These are phyloP conservation scores for Melanotaenia boesemani DNA, from an alignment of 2,797 vertebrate genomes.

Conservation along the genomic window DNA sequence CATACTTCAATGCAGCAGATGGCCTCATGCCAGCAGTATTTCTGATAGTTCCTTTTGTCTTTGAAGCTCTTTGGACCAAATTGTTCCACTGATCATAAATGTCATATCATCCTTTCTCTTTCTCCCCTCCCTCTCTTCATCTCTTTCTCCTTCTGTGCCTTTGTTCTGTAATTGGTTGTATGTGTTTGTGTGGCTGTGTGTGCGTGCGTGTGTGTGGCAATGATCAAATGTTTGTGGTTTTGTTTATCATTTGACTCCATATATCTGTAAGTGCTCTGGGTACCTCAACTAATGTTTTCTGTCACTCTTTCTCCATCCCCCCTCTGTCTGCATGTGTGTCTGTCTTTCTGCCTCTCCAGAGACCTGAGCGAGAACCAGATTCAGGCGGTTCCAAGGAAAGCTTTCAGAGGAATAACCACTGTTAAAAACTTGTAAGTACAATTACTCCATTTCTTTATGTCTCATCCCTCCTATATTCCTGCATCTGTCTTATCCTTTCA, in stretches of 20 bases:
- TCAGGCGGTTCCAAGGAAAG: slow-evolving; percentile 95
- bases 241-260: slow-evolving; percentile 54
- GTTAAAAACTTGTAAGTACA: slow-evolving; percentile 98
- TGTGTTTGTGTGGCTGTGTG: slow-evolving; percentile 11
- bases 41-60: slow-evolving; percentile 70
- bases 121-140: slow-evolving; percentile 28
- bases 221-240: slow-evolving; percentile 63
- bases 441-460: slow-evolving; percentile 1
- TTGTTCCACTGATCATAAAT: slow-evolving; percentile 79
- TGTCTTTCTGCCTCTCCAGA: slow-evolving; percentile 79
- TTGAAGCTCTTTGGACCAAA: slow-evolving; percentile 76
- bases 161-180: slow-evolving; percentile 60
- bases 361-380: slow-evolving; percentile 99
- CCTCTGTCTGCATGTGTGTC: slow-evolving; percentile 1
- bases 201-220: slow-evolving; percentile 2
- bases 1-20: slow-evolving; percentile 32
- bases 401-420: slow-evolving; percentile 95
- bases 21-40: slow-evolving; percentile 54
- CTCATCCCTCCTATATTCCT: not conserved
- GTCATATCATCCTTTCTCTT: slow-evolving; percentile 71
- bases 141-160: slow-evolving; percentile 54
- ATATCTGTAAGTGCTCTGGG: slow-evolving; percentile 41
- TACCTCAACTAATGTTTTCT: slow-evolving; percentile 52
- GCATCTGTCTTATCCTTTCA: not conserved
- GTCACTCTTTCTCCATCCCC: slow-evolving; percentile 29